Base-by-base conservation (phyloP, 2,113 vertebrate genomes). In the Seriola rivoliana region DNA sequence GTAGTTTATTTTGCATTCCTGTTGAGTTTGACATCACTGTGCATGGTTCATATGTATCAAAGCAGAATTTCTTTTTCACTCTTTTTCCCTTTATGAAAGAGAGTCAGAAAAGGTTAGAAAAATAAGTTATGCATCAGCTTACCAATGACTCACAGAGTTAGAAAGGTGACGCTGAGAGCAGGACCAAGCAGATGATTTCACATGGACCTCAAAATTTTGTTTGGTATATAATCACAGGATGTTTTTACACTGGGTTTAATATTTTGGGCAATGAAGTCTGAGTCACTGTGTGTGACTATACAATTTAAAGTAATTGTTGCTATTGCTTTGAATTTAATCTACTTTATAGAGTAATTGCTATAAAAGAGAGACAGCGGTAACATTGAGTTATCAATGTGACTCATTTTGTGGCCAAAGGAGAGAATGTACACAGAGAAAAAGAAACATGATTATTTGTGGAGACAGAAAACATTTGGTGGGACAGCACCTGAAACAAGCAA, bases 141-240 rank as follows among this genome's bases (percentile, higher is more conserved):
- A 59, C 5, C 16, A 75, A 1, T 79, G 73, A 81, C 55, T 76
- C 76, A 82, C 68, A 72, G 52, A 78, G 72, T 34, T 72, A 34
- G n/a, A 77, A 75, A 57, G 32, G 48, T 72, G 76, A 75, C 73
- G 48, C 78, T 59, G 19, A 12, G 23, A 55, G 21, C 52, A 11
- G 52, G 8, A 55, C 52, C 1, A 55, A 55, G 58, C 60, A 38
- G 10, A 21, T 4, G 17, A 21, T 40, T 64, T 40, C 17, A 42
- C 21, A 55, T 54, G 7, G 21, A 55, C 21, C 48, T 52, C 48
- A 52, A 8, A 52, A 52, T 52, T 19, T 52, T 21, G 16, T 52
- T 19, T 52, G 16, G 17, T 7, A 52, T 8, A 52, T 52, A 19
- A 52, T 52, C 2, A 21, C 5, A 7, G n/a, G 19, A 9, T 3